phyloP scores from a whole-genome alignment of 2,888 invertebrate species.

The Dasypolia templi region DNA sequence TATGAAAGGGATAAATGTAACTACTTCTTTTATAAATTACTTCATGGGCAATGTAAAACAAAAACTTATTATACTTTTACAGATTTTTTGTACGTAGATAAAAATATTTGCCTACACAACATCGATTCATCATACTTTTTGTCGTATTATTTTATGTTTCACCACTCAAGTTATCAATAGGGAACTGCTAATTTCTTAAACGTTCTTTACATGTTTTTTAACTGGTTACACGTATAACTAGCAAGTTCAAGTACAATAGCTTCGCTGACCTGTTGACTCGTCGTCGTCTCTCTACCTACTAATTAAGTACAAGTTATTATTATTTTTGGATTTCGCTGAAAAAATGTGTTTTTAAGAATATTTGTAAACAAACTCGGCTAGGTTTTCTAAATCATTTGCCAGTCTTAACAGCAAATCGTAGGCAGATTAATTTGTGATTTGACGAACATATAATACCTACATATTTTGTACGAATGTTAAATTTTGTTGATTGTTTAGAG shows the following conservation, averaged over 20 bases:
- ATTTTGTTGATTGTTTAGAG: neutral
- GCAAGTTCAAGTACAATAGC: conserved; percentile 40
- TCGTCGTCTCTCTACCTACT: neutral
- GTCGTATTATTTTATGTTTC: conserved; percentile 26
- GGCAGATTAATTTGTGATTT: neutral
- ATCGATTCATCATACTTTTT: conserved; percentile 15
- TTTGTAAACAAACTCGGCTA: neutral
- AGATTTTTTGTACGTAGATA: neutral
- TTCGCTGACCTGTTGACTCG: conserved; percentile 10
- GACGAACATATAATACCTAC: neutral
- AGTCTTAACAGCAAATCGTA: neutral
- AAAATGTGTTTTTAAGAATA: neutral
- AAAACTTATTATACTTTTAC: neutral
- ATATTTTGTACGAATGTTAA: neutral
- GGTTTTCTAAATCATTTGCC: neutral
- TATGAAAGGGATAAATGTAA: too few species aligned
- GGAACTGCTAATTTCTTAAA: conserved; percentile 25
- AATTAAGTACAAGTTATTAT: neutral
- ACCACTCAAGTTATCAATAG: conserved; percentile 28
- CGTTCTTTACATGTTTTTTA: conserved; percentile 10
- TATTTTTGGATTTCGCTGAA: neutral
- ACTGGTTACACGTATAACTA: conserved; percentile 23
- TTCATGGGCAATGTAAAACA: neutral
- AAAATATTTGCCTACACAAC: conserved; percentile 18
- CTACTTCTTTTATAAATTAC: neutral